Base-by-base conservation (phyloP, 2,113 vertebrate species). In the Hucho hucho region DNA sequence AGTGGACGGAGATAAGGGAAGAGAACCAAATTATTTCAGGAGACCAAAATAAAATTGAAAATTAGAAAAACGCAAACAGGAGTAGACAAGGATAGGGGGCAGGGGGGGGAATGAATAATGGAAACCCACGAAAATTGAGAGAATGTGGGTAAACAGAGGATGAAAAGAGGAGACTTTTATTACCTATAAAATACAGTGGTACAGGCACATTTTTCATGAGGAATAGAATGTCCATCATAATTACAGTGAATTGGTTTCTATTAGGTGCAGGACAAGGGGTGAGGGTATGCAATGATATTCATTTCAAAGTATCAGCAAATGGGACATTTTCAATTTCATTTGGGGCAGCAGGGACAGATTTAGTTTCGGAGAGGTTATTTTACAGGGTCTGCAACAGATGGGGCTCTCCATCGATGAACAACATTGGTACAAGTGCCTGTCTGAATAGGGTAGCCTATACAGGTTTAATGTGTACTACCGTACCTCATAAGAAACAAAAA, bases 301-400 rank as follows among this genome's bases (percentile, higher is more conserved):
- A 69, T 47, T 69, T 68, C 20, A 69, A 20, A 32, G 6, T 47
- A 69, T 69, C 67, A 49, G 67, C 20, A 69, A 67, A 69, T 24
- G 20, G 67, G 67, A 46, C 3, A 69, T 69, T 11, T 47, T 22
- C 32, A 63, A 65, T 32, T 46, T 46, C 43, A 47, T 22, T 46
- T 69, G 3, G 67, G 20, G 67, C 37, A 69, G 65, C 65, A 32
- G 26, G 9, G 37, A 37, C 18, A 46, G 7, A 46, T 69, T 32
- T 32, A 16, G 43, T 69, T 69, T 22, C 67, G 4, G 20, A 46
- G 2, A 24, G 43, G 67, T 69, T 37, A 47, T 46, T 28, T 12
- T 65, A 2, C 25, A 65, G 26, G 20, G 37, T 49, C 22, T 6
- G 26, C 67, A 22, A 69, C 43, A 69, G 67, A 47, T 22, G 9